Evolutionary conservation across 92 coral and sea anemone genomes (phyloP).

Genomic region (Paramuricea clavata): DNA sequence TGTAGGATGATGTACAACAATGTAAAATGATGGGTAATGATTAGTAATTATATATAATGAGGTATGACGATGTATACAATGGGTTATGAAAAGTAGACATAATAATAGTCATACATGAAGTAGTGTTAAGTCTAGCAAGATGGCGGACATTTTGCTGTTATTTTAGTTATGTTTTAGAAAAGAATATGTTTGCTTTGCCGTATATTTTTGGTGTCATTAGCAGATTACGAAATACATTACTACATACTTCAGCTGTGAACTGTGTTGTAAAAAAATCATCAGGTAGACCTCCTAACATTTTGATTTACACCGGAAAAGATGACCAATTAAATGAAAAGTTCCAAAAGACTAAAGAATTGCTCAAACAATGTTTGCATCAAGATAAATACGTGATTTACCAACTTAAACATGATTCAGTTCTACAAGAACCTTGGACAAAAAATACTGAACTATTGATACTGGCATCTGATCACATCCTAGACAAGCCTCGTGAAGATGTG

Average conservation of each 20-base stretch:
- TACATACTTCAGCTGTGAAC: background rate
- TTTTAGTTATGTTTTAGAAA: too few relatives aligned
- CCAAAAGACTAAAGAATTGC: conserved; percentile 45
- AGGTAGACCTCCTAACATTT: conserved; percentile 85
- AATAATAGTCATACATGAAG: too few relatives aligned
- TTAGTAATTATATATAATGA: too few relatives aligned
- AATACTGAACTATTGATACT: conserved; percentile 79
- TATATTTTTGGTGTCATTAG: conserved; percentile 15
- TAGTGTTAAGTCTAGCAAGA: too few relatives aligned
- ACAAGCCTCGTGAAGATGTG: conserved; percentile 40
- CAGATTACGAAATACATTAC: background rate
- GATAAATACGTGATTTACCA: conserved; percentile 85
- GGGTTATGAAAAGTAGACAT: too few relatives aligned
- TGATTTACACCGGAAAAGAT: conserved; percentile 77
- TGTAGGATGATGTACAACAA: too few relatives aligned
- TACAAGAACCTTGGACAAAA: conserved; percentile 88
- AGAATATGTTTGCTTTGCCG: conserved; percentile 33
- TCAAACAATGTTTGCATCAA: conserved; percentile 64
- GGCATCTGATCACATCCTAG: conserved; percentile 52
- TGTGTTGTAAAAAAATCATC: background rate
- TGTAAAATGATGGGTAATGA: too few relatives aligned
- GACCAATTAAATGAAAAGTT: conserved; percentile 66
- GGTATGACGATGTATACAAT: too few relatives aligned
- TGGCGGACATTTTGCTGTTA: too few relatives aligned
- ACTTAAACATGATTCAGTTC: conserved; percentile 67